A percentile compares a stretch with the other conserved stretches of the same genome.
phyloP scores from a whole-genome alignment of 2,888 invertebrate species.

The Agonopterix subpropinquella region DNA sequence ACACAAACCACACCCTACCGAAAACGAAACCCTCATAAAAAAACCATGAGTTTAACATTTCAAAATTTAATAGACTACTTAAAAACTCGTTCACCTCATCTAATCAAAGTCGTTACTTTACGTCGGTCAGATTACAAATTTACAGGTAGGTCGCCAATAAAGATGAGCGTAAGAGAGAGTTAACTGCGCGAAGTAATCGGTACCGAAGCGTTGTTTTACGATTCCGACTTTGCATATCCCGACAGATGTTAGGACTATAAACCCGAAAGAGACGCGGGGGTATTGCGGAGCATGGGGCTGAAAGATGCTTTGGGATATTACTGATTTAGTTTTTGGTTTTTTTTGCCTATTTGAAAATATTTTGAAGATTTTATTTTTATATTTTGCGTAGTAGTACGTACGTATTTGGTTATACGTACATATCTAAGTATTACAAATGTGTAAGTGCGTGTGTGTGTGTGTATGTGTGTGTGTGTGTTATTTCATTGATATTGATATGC shows the following conservation, averaged over 20 bases:
- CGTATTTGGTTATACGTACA: too few species aligned
- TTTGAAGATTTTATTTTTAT: too few species aligned
- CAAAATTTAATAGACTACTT: slow-evolving; percentile 23
- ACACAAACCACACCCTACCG: too few species aligned
- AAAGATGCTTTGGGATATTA: background rate
- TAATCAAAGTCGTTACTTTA: slow-evolving; percentile 46
- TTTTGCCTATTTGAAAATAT: too few species aligned
- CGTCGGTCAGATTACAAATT: slow-evolving; percentile 55
- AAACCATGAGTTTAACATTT: slow-evolving; percentile 5
- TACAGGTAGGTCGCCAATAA: slow-evolving; percentile 64
- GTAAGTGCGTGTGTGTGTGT: too few species aligned
- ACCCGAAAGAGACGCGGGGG: slow-evolving; percentile 49
- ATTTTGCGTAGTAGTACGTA: too few species aligned
- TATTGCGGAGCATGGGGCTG: slow-evolving; percentile 29
- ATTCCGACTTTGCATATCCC: slow-evolving; percentile 64
- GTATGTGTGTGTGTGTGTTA: too few species aligned
- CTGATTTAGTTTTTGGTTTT: background rate
- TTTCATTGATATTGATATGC: too few species aligned
- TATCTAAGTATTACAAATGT: too few species aligned
- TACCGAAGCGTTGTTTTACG: slow-evolving; percentile 55
- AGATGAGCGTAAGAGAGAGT: slow-evolving; percentile 66
- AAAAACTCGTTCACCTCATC: slow-evolving; percentile 35
- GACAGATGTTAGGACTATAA: slow-evolving; percentile 66
- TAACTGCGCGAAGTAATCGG: slow-evolving; percentile 58
- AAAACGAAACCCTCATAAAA: background rate